Evolutionary conservation across 2,797 vertebrate genomes (phyloP).

Genomic region (Propithecus perrieri): DNA sequence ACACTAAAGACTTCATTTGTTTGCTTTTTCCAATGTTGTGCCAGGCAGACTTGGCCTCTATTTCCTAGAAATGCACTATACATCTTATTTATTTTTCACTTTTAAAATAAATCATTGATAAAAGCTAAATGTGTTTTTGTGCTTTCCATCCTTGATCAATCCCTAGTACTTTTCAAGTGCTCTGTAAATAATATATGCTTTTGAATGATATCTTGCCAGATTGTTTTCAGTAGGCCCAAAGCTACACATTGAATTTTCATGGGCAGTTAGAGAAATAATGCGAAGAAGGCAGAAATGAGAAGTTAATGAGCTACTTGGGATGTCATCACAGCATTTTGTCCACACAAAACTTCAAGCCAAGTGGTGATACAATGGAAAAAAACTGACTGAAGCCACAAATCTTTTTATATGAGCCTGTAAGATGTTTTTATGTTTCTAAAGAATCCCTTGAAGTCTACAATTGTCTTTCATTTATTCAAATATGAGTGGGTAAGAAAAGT

Average conservation of each 20-base stretch:
- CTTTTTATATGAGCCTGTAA: not conserved
- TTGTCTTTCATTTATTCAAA: constrained; percentile 48
- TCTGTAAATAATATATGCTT: constrained; percentile 11
- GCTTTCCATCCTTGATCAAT: constrained; percentile 44
- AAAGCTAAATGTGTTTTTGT: constrained; percentile 52
- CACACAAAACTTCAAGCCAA: constrained; percentile 35
- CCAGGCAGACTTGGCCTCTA: not conserved
- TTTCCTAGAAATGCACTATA: not conserved
- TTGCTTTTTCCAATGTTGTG: not conserved
- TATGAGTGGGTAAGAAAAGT: not conserved
- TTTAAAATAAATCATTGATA: constrained; percentile 38
- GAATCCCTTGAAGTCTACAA: not conserved
- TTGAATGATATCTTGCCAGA: constrained; percentile 2
- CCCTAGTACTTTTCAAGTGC: constrained; percentile 29
- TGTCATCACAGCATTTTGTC: not conserved
- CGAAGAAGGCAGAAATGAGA: constrained; percentile 44
- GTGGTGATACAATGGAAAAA: not conserved
- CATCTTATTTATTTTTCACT: constrained; percentile 20
- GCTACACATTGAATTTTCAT: not conserved
- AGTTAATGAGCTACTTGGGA: not conserved
- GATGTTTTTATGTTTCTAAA: constrained; percentile 19
- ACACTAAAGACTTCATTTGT: not conserved
- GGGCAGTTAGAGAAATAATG: not conserved
- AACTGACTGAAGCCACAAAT: not conserved
- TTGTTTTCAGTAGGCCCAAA: not conserved